Base-by-base conservation (phyloP, 2,113 vertebrate genomes). In the Cromileptes altivelis region DNA sequence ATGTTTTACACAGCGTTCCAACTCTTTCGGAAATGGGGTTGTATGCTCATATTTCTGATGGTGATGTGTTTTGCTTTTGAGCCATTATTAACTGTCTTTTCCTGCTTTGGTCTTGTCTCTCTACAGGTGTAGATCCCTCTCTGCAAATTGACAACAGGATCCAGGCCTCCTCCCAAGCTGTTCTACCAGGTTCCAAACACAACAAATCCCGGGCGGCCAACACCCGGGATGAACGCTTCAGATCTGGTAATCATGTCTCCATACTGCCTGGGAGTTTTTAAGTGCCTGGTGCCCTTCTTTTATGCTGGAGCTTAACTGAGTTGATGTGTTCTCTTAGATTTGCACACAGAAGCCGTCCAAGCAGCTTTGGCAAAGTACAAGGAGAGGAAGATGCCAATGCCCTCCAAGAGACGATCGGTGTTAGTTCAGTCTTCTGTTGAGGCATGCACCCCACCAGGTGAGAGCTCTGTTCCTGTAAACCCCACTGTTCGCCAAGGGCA, bases 351-450 rank as follows among this genome's bases (percentile, higher is more conserved):
- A 96, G 98, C 98, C 4, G 98, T 99, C 70, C 98, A 99, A 91
- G 98, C 98, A 91, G 98, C 98, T 50, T 92, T 99, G 85, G 97
- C 97, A 37, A 98, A 97, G 80, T 98, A 98, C 86, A 99, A 97
- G 85, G 98, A 99, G 91, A 95, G 97, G 86, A 99, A 97, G 95
- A 97, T 99, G 97, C 98, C 98, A 15, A 99, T 99, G 98, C 98
- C 98, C 78, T 99, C 98, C 0, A 99, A 98, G 88, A 96, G 98
- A 87, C 96, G 97, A 18, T 99, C 98, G 18, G 97, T 97, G 55
- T 94, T 98, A 27, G 97, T 97, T 30, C 97, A 97, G 81, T 96
- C 97, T 3, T 97, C 98, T 0, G 95, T 97, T 53, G 97, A 97
- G 76, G 95, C 98, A 4, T 98, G 95, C 86, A 99, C 98, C 0